phyloP scores from a whole-genome alignment of 2,113 vertebrate genomes.

The Laticauda laticaudata region DNA sequence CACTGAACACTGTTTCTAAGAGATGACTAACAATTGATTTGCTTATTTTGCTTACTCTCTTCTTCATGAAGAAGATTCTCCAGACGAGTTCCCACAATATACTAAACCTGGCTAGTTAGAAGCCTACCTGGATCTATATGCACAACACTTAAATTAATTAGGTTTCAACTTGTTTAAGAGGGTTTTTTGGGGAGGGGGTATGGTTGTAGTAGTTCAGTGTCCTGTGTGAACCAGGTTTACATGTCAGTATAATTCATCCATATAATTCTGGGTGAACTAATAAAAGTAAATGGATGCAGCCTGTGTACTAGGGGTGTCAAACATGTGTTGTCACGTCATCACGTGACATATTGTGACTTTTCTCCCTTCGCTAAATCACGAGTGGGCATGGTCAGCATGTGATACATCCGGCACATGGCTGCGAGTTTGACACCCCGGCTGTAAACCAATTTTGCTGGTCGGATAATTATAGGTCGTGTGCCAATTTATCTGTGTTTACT shows the following conservation, averaged over 20 bases:
- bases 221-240: background rate
- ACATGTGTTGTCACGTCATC: no score
- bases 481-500: background rate
- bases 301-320: background rate
- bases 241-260: background rate
- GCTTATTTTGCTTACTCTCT: background rate
- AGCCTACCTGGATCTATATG: background rate
- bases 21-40: background rate
- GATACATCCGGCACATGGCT: no score
- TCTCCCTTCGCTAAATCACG: accelerated
- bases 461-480: background rate
- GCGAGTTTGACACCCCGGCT: background rate
- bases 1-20: background rate
- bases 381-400: no score
- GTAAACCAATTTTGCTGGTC: background rate
- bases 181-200: background rate
- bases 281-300: background rate
- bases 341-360: no score
- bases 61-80: background rate
- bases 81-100: background rate
- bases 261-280: background rate
- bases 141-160: background rate
- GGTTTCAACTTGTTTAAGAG: background rate
- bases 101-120: background rate
- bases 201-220: background rate